Base-by-base conservation (phyloP, 2,888 invertebrate genomes). In the Onchidella celtica region DNA sequence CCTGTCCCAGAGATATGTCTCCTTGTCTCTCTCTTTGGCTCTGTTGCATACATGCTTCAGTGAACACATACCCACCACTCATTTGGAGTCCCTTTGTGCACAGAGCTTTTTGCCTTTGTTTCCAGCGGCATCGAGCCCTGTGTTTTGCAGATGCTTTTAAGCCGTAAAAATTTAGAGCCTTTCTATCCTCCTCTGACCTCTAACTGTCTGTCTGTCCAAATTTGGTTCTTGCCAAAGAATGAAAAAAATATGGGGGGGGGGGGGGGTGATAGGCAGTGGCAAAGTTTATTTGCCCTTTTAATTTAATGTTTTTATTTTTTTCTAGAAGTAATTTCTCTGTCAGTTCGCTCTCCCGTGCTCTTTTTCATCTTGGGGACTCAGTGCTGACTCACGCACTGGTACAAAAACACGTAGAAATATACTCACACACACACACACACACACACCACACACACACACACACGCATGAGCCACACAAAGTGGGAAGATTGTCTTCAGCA, bases 361-460 rank as follows among this genome's bases (percentile, higher is more conserved):
- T n/a, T n/a, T n/a, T n/a, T n/a, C n/a, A n/a, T n/a, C n/a, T n/a
- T n/a, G n/a, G n/a, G n/a, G n/a, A n/a, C n/a, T n/a, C n/a, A n/a
- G n/a, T n/a, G 11, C 32, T 27, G 11, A 29, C 32, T 3, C 32
- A 6, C 68, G 36, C 68, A 38, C 36, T 17, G 36, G 36, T 38
- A 68, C 36, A 36, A 34, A 36, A 34, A 34, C 2, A 68, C 36
- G 36, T n/a, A 69, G 14, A 69, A 11, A 69, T 27, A 69, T 40
- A 69, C 40, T 27, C 69, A 69, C 69, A 69, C 47, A 47, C 47
- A 40, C 69, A 69, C 40, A 69, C 69, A 40, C 40, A 69, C 69
- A 69, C 40, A 47, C 69, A 69, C 40, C 66, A 66, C 66, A 66
- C 66, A 66, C 66, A 66, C 66, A 66, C 66, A 66, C 66, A 66